Evolutionary conservation across 2,888 invertebrate species (phyloP), one percentile per base, ranked within the genome.

Genomic region (Rhagonycha lutea): DNA sequence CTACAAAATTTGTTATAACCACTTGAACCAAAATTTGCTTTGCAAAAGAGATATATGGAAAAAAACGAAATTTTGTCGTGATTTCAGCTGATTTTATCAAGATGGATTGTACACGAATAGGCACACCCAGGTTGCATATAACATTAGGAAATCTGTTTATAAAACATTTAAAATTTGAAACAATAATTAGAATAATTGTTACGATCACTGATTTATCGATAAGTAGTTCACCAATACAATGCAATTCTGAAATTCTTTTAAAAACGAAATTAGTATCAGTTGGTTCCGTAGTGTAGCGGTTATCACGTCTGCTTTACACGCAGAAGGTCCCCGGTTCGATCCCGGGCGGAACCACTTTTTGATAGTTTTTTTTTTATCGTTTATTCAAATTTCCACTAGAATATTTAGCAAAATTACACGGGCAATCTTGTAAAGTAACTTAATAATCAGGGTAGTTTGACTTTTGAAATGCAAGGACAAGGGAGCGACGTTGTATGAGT

Each of bases 321-420:
- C 87, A 87, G 86, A 87, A 87, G 87, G 87, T 86, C 87, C 86
- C 87, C 87, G 87, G 87, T 87, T 87, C 87, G 87, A 87, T 85
- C 87, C 87, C 87, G 87, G 87, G 86, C 87, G 87, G 87, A 87
- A 87, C 87, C 87, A 87, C 47, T 80, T 77, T 74, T 79, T 80
- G 47, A n/a, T 11, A 11, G 4, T 11, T 29, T 29, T 29, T 11
- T 28, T 9, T 7, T 0, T 26, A 24, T 24, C 24, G 4, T 24
- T 24, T 24, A 24, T 4, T 4, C 24, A 3, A 26, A 26, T 7
- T 26, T 0, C 4, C 7, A 3, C 4, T 26, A 4, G 3, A 26
- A 26, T n/a, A 32, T 12, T n/a, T 7, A 4, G 0, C 7, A 47
- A 47, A 47, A n/a, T 47, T 47, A n/a, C 2, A 2, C 0, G 2